Evolutionary conservation across 1,140 invertebrate genomes (phyloP).

Genomic region (Drusus annulatus): DNA sequence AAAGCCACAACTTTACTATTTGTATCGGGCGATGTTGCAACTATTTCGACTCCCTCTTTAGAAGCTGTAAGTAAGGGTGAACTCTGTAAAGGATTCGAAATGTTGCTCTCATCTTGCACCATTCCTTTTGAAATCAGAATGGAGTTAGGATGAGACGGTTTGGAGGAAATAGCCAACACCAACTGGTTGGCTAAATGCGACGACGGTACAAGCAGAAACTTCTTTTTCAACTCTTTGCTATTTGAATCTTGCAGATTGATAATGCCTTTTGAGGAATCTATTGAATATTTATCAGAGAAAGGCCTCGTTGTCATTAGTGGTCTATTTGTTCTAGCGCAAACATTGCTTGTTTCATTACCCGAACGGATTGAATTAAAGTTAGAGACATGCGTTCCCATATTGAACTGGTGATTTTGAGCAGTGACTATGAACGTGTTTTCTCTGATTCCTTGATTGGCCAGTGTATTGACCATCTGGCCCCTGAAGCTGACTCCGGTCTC

Average conservation of each 20-base stretch:
- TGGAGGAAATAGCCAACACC: slow-evolving; percentile 63
- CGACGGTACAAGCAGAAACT: slow-evolving; percentile 44
- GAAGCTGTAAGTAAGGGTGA: neutral
- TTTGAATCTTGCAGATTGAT: slow-evolving; percentile 32
- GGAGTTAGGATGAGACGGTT: slow-evolving; percentile 62
- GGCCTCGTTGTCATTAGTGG: slow-evolving; percentile 20
- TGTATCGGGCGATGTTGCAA: slow-evolving; percentile 34
- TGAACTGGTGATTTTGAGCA: slow-evolving; percentile 9
- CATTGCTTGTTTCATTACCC: slow-evolving; percentile 17
- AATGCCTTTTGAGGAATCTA: neutral
- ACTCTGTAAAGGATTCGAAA: neutral
- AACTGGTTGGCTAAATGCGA: slow-evolving; percentile 43
- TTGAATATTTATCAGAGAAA: slow-evolving; percentile 6
- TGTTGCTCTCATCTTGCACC: slow-evolving; percentile 38
- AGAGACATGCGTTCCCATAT: neutral
- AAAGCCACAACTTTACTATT: slow-evolving; percentile 66
- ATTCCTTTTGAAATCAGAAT: slow-evolving; percentile 45
- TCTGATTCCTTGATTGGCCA: neutral
- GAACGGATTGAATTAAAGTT: neutral
- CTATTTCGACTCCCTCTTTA: slow-evolving; percentile 47
- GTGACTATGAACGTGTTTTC: slow-evolving; percentile 15
- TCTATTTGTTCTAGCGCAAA: slow-evolving; percentile 29
- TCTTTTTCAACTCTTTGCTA: slow-evolving; percentile 44
- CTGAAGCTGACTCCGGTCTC: neutral
- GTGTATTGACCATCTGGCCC: neutral